phyloP scores from a whole-genome alignment of 1,140 invertebrate genomes.

The Kradibia gibbosae region DNA sequence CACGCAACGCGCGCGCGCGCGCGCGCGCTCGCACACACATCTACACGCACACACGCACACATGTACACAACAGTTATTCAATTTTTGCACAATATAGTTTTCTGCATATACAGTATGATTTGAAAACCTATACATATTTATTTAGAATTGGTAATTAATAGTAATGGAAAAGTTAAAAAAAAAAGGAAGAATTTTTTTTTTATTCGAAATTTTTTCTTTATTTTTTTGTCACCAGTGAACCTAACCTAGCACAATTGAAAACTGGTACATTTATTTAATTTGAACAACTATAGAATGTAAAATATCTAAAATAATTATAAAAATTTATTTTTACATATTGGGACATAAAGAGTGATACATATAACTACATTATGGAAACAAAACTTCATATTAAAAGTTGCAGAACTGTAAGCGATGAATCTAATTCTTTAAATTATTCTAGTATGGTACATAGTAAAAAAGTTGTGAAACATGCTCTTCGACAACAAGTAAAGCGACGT shows the following conservation, averaged over 20 bases:
- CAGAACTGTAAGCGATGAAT: slow-evolving; percentile 61
- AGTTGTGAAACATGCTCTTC: slow-evolving; percentile 80
- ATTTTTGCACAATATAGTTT: too few species aligned
- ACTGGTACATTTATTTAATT: not conserved
- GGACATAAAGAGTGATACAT: slow-evolving; percentile 4
- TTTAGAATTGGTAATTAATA: not conserved
- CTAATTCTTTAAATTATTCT: slow-evolving; percentile 65
- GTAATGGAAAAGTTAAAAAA: slow-evolving; percentile 9
- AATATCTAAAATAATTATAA: not conserved
- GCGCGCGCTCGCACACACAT: too few species aligned
- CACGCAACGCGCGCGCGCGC: too few species aligned
- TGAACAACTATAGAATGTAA: not conserved
- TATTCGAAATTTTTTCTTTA: not conserved
- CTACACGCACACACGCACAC: too few species aligned
- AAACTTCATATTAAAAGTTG: slow-evolving; percentile 60
- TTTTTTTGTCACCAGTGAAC: not conserved
- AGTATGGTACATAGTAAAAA: slow-evolving; percentile 74
- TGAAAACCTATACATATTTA: not conserved
- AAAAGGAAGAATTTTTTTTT: not conserved
- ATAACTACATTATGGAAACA: slow-evolving; percentile 40
- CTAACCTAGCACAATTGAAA: not conserved
- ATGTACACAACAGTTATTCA: too few species aligned
- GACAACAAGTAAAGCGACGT: slow-evolving; percentile 85
- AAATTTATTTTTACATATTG: not conserved
- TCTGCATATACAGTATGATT: too few species aligned